Evolutionary conservation across 1,140 invertebrate species (phyloP), one percentile per base, ranked within the genome.

Genomic region (Hormaphis cornu): DNA sequence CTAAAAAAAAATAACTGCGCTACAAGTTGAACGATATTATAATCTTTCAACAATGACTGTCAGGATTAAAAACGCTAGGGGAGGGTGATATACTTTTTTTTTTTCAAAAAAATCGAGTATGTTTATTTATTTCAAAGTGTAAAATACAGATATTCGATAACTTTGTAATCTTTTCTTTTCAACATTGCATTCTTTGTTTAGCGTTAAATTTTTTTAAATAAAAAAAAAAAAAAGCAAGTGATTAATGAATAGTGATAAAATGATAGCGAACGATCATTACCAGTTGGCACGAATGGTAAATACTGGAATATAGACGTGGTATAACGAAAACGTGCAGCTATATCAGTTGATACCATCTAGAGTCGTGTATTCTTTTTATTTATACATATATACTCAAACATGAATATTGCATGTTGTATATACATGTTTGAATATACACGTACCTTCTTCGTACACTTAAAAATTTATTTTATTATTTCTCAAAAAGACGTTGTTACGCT

Each of bases 201-300:
- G 50, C 61, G 16, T 66, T 66, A 33, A 30, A 48, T 44, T 66
- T 46, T 22, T 66, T 46, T n/a, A 33, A 66, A 30, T 61, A 44
- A 26, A 66, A 18, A n/a, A 24, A 37, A 58, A 30, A 35, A 44
- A 66, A 66, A 46, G 40, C 28, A 48, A 28, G 61, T 66, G 61
- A 66, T 66, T 66, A 66, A 66, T 66, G 61, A 66, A 66, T 18
- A 66, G 40, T 66, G 61, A 66, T 66, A 66, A 66, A 50, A 66
- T 66, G 61, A 66, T 66, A 66, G 50, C 61, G 16, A 48, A 66
- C 44, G 61, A 66, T 66, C 61, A 66, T 66, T 66, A 66, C 61
- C 42, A 66, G 61, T 66, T 66, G 61, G 61, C 61, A 66, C 61
- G 61, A 66, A 66, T 66, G 44, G 61, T 46, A 66, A 66, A 66